Conservation (phyloP, 2,113 vertebrate species). For the Chaetura pelagica region DNA sequence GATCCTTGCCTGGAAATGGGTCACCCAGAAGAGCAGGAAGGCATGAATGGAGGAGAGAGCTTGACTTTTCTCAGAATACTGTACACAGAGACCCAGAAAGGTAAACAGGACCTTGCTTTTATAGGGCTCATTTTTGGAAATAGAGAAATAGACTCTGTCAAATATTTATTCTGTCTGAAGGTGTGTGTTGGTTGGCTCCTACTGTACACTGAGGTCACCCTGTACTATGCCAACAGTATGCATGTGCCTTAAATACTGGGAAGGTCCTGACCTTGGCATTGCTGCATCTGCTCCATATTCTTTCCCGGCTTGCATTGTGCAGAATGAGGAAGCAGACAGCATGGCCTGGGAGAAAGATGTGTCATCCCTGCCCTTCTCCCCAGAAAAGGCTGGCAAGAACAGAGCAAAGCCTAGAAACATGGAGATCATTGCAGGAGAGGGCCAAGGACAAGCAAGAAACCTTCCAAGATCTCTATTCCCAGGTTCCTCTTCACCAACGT, state of each 20-base stretch:
- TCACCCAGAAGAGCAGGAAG: background rate
- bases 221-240: background rate
- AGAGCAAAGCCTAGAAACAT: background rate
- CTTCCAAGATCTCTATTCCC: background rate
- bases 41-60: background rate
- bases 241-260: background rate
- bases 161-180: slow-evolving; percentile 63
- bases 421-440: background rate
- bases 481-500: rapidly evolving
- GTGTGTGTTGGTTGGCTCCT: background rate
- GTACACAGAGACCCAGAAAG: background rate
- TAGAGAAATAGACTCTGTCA: slow-evolving; percentile 38
- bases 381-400: background rate
- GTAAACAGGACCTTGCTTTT: slow-evolving; percentile 58
- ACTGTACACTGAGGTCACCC: slow-evolving; percentile 11
- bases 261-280: slow-evolving; percentile 32
- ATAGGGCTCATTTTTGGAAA: slow-evolving; percentile 45
- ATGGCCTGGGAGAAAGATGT: background rate
- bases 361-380: background rate
- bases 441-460: background rate
- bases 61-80: slow-evolving; percentile 13
- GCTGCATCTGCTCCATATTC: background rate
- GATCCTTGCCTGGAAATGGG: slow-evolving; percentile 33
- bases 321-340: background rate
- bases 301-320: background rate